Base-by-base conservation (phyloP, 1,140 invertebrate species). In the Formica selysi region DNA sequence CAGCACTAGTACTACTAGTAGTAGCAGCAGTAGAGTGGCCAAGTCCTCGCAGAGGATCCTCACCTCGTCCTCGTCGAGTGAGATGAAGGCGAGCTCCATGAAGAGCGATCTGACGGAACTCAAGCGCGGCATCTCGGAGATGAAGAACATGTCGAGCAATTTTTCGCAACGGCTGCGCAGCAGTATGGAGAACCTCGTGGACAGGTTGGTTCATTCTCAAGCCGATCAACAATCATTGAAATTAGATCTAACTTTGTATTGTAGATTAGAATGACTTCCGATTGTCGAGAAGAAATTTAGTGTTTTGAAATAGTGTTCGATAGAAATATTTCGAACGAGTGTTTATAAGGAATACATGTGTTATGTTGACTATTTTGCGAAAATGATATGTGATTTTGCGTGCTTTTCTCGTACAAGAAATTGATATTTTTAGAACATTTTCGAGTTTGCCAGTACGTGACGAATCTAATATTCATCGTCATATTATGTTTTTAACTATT, bases 41-140 rank as follows among this genome's bases (percentile, higher is more conserved):
- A 93, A 93, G 61, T 92, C 93, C 91, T 93, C 92, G 10, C 91
- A 92, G 92, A 95, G 93, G 94, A 95, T 95, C 71, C 91, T 94
- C 79, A 95, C 93, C 62, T 95, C 92, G 67, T 93, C 93, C 71
- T 94, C 94, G 4, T 94, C 93, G 70, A 94, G 93, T 92, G 95
- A 95, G 91, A 95, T 95, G 93, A 95, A 95, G 90, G 93, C 95
- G 19, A 95, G 94, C 87, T 95, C 94, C n/a, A 93, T 96, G 89
- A 96, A 96, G 90, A 95, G 94, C 81, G 96, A 96, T 87, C 92
- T 96, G 3, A 96, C 95, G 57, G 96, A 96, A 89, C 92, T 96
- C 22, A 95, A 96, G 76, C 95, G 95, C 19, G 95, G 95, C 73
- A 96, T 96, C 89, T 95, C 95, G 0, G 96, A 96, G 91, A 96